Base-by-base conservation (phyloP, 2,888 invertebrate genomes). In the Marasmarcha lunaedactyla region DNA sequence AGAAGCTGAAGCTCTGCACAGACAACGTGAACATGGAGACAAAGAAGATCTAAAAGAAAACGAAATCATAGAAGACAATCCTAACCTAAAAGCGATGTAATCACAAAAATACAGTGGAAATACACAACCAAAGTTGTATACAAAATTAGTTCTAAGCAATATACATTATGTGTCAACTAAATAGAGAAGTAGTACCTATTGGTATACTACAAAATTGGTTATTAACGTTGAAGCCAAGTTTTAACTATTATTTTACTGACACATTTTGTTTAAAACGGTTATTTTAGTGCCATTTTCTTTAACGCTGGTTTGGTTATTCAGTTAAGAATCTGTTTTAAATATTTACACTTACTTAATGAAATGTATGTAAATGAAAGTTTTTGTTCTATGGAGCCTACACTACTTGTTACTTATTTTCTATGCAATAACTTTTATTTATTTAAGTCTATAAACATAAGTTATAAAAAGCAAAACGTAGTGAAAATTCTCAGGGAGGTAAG, bases 41-140 rank as follows among this genome's bases (percentile, higher is more conserved):
- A 9, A 14, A 13, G 13, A 34, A 12, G 12, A 12, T 25, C 49
- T 52, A 27, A 61, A 71, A 13, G 66, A 71, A 4, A 72, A 73
- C 41, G 63, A 67, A 52, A 65, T 77, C 47, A 7, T 20, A 20
- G 4, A 20, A 20, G 20, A 20, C 20, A 7, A 5, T 3, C 20
- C 20, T 20, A 5, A 3, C 7, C 7, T 66, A 25, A 60, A 59
- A 47, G 77, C 78, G 37, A 84, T 84, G 83, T 79, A 77, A 52
- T 20, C 20, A 20, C 3, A 20, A 43, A 39, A 36, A 6, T 67
- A 68, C 79, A 81, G 79, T 57, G 58, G 67, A 79, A 79, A 77
- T 67, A 52, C 67, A 62, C 73, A 66, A 79, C 81, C 81, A 83
- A 83, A 83, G 81, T 67, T 76, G 65, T 62, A 56, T 60, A 54